These are phyloP conservation scores for Cladopsammia gracilis DNA, from an alignment of 64 coral and sea anemone species.

Conservation along the genomic window DNA sequence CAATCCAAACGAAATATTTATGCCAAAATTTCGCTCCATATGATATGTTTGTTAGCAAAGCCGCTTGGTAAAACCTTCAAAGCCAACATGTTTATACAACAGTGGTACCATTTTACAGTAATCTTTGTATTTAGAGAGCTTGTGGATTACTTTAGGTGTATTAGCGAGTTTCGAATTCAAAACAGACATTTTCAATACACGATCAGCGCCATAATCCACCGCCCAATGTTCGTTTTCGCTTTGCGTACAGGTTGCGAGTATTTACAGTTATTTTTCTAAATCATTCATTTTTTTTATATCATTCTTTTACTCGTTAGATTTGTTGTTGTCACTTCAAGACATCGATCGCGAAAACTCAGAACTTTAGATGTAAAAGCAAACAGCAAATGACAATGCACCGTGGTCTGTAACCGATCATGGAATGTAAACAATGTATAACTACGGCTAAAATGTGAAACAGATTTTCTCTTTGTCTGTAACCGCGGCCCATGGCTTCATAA, in stretches of 20 bases:
- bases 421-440: slow-evolving; percentile 40
- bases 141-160: not conserved
- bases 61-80: not conserved
- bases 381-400: not conserved
- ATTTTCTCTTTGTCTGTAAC: not conserved
- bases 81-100: not conserved
- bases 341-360: not conserved
- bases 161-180: not conserved
- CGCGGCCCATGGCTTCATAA: not conserved
- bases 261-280: not conserved
- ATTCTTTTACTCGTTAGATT: not conserved
- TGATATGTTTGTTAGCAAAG: not conserved
- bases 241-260: too few species aligned
- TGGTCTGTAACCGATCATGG: not conserved
- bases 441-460: not conserved
- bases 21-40: too few species aligned
- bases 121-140: not conserved
- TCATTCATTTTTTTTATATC: not conserved
- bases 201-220: not conserved
- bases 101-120: not conserved
- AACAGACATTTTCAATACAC: not conserved
- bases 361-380: not conserved
- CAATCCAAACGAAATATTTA: not conserved
- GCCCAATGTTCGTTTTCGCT: not conserved
- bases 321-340: not conserved